These are phyloP conservation scores for Eremophila alpestris DNA, from an alignment of 2,797 vertebrate genomes.

Conservation along the genomic window DNA sequence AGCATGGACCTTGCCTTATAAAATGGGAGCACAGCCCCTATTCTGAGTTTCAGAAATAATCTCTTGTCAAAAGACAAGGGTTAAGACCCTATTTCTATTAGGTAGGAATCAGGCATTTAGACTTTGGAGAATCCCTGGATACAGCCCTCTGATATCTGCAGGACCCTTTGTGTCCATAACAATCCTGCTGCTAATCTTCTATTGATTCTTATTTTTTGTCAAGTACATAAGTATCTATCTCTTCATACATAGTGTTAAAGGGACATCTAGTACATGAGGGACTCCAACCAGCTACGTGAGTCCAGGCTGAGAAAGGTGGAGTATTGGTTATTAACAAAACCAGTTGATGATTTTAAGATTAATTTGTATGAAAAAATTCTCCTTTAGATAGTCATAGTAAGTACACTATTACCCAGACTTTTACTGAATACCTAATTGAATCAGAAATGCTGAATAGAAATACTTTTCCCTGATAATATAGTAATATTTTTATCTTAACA, in stretches of 20 bases:
- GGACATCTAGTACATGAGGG: not conserved
- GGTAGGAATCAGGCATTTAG: not conserved
- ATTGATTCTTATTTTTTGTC: not conserved
- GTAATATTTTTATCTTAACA: not conserved
- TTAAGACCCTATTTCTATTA: not conserved
- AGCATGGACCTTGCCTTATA: not conserved
- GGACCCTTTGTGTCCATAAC: not conserved
- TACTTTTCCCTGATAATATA: not conserved
- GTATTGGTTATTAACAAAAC: not conserved
- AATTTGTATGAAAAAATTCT: not conserved
- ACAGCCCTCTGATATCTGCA: not conserved
- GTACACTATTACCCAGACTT: not conserved
- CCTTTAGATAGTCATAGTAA: not conserved
- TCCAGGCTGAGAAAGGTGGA: not conserved
- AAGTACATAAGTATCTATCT: not conserved
- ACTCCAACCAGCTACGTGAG: not conserved
- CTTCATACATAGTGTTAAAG: not conserved
- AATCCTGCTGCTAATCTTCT: not conserved
- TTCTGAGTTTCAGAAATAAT: not conserved
- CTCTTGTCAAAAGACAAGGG: not conserved
- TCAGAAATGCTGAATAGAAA: not conserved
- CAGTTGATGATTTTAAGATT: not conserved
- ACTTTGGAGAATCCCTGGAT: not conserved
- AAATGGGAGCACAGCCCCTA: not conserved
- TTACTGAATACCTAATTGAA: not conserved